Percentiles rank a stretch among this genome's conserved stretches.
These are phyloP conservation scores for Idaea straminata DNA, from an alignment of 2,888 invertebrate genomes.

Conservation along the genomic window DNA sequence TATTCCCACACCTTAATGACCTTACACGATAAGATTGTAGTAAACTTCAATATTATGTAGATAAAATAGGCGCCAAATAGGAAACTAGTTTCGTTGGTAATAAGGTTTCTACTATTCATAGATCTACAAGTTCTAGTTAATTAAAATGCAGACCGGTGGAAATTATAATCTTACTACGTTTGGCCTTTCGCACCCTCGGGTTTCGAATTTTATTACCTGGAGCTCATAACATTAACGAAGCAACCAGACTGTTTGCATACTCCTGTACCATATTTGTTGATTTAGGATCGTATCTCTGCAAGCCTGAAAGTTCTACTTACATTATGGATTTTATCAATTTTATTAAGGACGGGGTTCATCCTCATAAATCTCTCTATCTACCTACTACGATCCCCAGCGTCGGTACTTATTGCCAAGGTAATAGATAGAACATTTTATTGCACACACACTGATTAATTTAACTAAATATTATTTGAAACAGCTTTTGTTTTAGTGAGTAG, in stretches of 20 bases:
- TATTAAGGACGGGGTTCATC: neutral
- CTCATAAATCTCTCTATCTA: neutral
- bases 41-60: neutral
- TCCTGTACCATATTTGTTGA: slow-evolving; percentile 22
- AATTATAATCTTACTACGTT: slow-evolving; percentile 9
- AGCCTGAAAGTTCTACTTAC: slow-evolving; percentile 18
- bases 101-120: neutral
- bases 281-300: slow-evolving; percentile 26
- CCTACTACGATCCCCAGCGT: neutral
- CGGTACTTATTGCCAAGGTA: neutral
- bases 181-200: slow-evolving; percentile 12
- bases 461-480: neutral
- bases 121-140: slow-evolving; percentile 3
- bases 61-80: neutral
- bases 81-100: slow-evolving; percentile 12
- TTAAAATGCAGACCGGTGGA: slow-evolving; percentile 15
- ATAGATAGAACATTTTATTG: neutral
- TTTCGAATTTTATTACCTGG: slow-evolving; percentile 22
- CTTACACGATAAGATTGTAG: neutral
- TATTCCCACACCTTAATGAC: neutral
- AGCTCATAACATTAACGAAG: slow-evolving; percentile 24
- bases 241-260: slow-evolving; percentile 26
- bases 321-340: slow-evolving; percentile 1
- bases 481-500: slow-evolving; percentile 27
- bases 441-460: neutral